Base-by-base conservation (phyloP, 1,140 invertebrate genomes). In the Drosophila paulistorum region DNA sequence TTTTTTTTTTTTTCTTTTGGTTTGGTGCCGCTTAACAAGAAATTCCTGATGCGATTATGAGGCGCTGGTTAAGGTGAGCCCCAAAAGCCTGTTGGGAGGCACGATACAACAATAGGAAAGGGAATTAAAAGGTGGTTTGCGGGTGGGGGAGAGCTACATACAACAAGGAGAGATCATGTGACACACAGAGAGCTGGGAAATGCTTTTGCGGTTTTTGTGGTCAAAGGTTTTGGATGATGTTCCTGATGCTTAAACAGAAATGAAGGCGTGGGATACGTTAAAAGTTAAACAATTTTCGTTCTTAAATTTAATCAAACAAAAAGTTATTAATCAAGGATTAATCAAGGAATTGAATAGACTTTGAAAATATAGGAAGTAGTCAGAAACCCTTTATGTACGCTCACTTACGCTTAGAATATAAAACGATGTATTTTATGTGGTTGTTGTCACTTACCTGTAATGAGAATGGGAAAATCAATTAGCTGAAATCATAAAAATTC, bases 21-120 rank as follows among this genome's bases (percentile, higher is more conserved):
- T 61, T 33, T 48, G 37, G 57, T 63, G 71, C 60, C 72, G 79
- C 62, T 82, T 86, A 87, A 83, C 84, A 77, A 78, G 70, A 58
- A 83, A 86, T 86, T 86, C 76, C 76, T 83, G 83, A 89, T 87
- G 84, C 84, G 83, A 87, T 89, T 87, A 89, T 87, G 83, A 87
- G 76, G 68, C 77, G 78, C 84, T 83, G 83, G 77, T 89, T 83
- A 87, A 89, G 77, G 78, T 79, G 73, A 87, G 76, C 75, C 69
- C 51, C 57, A 17, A 59, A 51, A 51, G 45, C 45, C 45, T 51
- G 45, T 51, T 51, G 45, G 20, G 17, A 51, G 45, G 20, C 45
- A 20, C 7, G 3, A 10, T 11, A 48, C 7, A 51, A 51, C 45
- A 51, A 23, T 51, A 23, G 17, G n/a, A 39, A 26, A 42, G 61